Conservation (phyloP, 2,888 invertebrate species). For the Eulithis prunata region DNA sequence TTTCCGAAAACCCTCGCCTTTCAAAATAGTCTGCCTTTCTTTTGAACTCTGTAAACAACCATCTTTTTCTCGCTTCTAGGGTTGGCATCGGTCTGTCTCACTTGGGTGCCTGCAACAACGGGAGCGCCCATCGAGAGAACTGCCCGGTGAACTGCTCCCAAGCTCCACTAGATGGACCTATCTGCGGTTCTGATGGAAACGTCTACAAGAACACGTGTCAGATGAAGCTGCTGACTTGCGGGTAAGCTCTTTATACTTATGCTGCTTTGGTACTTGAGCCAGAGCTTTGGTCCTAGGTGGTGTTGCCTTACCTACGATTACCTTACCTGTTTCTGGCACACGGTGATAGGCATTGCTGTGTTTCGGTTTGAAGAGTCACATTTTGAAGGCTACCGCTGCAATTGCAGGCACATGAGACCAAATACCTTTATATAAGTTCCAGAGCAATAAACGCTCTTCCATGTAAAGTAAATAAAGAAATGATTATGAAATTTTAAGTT, state of each 20-base stretch:
- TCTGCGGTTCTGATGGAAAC: slow-evolving; percentile 96
- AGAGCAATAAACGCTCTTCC: no score
- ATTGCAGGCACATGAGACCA: no score
- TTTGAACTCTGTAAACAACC: not conserved
- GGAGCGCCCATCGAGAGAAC: slow-evolving; percentile 93
- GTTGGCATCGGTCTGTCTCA: slow-evolving; percentile 94
- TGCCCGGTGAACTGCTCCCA: slow-evolving; percentile 95
- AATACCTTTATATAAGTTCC: no score
- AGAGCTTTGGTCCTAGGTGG: not conserved
- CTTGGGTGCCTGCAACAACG: slow-evolving; percentile 91
- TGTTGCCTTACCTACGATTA: no score
- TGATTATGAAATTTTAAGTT: no score
- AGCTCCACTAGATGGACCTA: slow-evolving; percentile 94
- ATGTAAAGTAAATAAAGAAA: no score
- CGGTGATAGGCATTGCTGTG: no score
- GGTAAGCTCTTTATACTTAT: slow-evolving; percentile 77
- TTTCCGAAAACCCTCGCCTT: no score
- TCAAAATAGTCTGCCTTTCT: no score
- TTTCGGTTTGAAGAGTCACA: no score
- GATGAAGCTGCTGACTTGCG: slow-evolving; percentile 96
- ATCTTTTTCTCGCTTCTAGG: slow-evolving; percentile 66
- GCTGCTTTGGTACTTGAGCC: slow-evolving; percentile 29
- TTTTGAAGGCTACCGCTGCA: no score
- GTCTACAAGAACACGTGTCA: slow-evolving; percentile 97
- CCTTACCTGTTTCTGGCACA: no score